These are phyloP conservation scores for Zingel zingel DNA, from an alignment of 2,113 vertebrate genomes.

Conservation along the genomic window DNA sequence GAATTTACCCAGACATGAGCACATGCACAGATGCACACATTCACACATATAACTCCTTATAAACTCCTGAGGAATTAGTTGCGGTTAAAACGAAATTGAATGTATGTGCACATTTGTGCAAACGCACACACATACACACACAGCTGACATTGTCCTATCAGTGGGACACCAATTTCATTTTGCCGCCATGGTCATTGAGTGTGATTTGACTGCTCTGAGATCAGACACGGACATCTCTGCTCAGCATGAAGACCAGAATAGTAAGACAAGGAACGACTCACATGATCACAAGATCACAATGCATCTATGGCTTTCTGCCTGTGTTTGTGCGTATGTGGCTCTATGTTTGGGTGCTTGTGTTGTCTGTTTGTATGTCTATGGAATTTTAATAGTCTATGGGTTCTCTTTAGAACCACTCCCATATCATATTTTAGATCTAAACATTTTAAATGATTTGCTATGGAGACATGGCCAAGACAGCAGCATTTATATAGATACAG, in stretches of 20 bases:
- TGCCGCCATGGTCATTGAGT: slow-evolving; percentile 39
- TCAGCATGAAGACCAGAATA: slow-evolving; percentile 49
- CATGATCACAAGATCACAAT: not conserved
- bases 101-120: not conserved
- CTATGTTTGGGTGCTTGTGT: not conserved
- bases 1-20: not conserved
- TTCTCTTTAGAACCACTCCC: not conserved
- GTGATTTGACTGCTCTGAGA: slow-evolving; percentile 42
- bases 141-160: slow-evolving; percentile 23
- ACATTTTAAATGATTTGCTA: slow-evolving; percentile 14
- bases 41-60: slow-evolving; percentile 4
- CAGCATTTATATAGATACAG: not conserved
- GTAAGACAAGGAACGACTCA: slow-evolving; percentile 35
- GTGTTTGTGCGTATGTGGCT: not conserved
- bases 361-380: not conserved
- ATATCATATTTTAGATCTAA: slow-evolving; percentile 4
- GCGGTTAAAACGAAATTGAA: not conserved
- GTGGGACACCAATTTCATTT: slow-evolving; percentile 52
- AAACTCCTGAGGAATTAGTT: slow-evolving; percentile 19
- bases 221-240: slow-evolving; percentile 40
- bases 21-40: not conserved
- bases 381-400: not conserved
- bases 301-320: slow-evolving; percentile 9
- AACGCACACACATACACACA: not conserved
- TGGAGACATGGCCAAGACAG: not conserved